Base-by-base conservation (phyloP, 2,888 invertebrate species). In the Pollenia angustigena region DNA sequence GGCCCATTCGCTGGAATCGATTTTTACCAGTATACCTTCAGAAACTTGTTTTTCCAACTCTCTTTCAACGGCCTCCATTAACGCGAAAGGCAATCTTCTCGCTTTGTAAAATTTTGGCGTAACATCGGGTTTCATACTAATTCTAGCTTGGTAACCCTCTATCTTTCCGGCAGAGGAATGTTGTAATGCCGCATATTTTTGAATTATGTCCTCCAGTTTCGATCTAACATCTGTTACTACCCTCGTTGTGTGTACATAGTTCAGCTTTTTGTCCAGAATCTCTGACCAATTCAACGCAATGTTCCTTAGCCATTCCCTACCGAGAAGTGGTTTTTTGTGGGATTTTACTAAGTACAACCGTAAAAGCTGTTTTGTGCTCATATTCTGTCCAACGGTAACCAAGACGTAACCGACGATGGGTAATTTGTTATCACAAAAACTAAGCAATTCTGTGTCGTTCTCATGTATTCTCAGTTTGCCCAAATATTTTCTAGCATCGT, bases 1-100 rank as follows among this genome's bases (percentile, higher is more conserved):
- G 12, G 89, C 90, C 90, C 90, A 91, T 52, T 90, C 89, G 23
- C 89, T 89, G 18, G 69, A 74, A 23, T 90, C 58, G 23, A 83
- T 82, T 16, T 80, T 85, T 32, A 60, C 64, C 8, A 85, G 54
- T 1, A 87, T 1, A 7, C 71, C 85, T n/a, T n/a, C n/a, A n/a
- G n/a, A n/a, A n/a, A n/a, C n/a, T n/a, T n/a, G n/a, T 16, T 88
- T 11, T 32, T 75, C 50, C 18, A 75, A 32, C 18, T 64, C 75
- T 42, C 50, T 42, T 46, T 64, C 64, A 16, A 64, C 40, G 11
- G 75, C 62, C 10, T 52, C 42, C 18, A 52, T 18, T 11, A 75
- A 18, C 40, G 62, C 48, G 52, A 75, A 75, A 11, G 52, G 54
- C n/a, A 75, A 42, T 18, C 64, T 50, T 4, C 64, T 46, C n/a